Base-by-base conservation (phyloP, 2,797 vertebrate genomes). In the Pristis pectinata region DNA sequence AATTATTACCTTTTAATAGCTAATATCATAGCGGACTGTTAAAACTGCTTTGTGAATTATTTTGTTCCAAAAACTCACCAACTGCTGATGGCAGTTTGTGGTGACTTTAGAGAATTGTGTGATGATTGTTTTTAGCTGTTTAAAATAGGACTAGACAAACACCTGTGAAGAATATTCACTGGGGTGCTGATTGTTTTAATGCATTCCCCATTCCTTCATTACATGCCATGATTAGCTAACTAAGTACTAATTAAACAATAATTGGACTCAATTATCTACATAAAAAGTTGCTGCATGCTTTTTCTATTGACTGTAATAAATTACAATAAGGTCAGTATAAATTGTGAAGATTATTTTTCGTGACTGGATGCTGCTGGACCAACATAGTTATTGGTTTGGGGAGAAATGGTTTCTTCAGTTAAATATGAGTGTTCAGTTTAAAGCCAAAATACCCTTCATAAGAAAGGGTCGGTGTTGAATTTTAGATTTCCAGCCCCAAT, bases 161-260 rank as follows among this genome's bases (percentile, higher is more conserved):
- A 91, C 87, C 87, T 91, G 34, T 67, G 87, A 37, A 91, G 19
- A 67, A 91, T 41, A 67, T 67, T 91, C 87, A 67, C n/a, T 41
- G 59, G 61, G 87, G 61, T 67, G n/a, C n/a, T 24, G 19, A 41
- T 89, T 89, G n/a, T 61, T 89, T n/a, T 61, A 89, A 89, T 6
- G 15, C 1, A 17, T 67, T 91, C 61, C 56, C 37, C n/a, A 59
- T 41, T 91, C 17, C 4, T 64, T 59, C 17, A 91, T 17, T 64
- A 64, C 7, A 64, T 64, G 59, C 59, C 27, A 3, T 64, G 59
- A 64, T 91, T 91, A 37, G 15, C 56, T 37, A 87, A 59, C 87
- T n/a, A 91, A 64, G 59, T 37, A 64, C 34, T n/a, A 64, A 64
- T 85, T 85, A 85, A 80, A 80, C 37, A 80, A 80, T 44, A 80